Percentiles rank a stretch among this genome's conserved stretches.
Evolutionary conservation across 2,113 vertebrate genomes (phyloP).

Genomic region (Triplophysa tibetana): DNA sequence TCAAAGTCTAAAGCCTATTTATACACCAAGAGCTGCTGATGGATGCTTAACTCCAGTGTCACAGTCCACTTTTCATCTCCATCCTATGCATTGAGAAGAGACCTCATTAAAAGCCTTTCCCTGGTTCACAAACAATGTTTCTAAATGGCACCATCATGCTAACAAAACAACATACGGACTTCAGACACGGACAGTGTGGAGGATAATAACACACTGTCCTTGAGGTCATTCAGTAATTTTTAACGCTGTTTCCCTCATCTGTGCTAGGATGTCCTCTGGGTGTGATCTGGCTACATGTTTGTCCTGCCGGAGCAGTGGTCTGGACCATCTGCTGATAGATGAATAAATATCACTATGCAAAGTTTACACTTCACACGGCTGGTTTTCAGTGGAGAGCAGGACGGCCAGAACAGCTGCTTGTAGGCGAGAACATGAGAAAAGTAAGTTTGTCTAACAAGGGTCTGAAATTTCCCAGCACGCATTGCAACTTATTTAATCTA

Average conservation of each 20-base stretch:
- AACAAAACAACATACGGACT: constrained; percentile 40
- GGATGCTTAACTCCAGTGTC: constrained; percentile 37
- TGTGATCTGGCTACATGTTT: constrained; percentile 34
- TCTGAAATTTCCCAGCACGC: too few relatives aligned
- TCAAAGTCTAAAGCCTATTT: constrained; percentile 54
- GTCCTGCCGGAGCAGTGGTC: constrained; percentile 29
- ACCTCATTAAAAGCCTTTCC: constrained; percentile 53
- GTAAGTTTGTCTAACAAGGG: too few relatives aligned
- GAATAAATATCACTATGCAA: constrained; percentile 37
- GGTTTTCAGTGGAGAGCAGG: constrained; percentile 1
- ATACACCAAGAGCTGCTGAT: constrained; percentile 45
- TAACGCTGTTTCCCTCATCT: constrained; percentile 35
- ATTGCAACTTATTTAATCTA: too few relatives aligned
- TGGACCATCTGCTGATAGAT: constrained; percentile 33
- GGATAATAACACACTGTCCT: constrained; percentile 44
- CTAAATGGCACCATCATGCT: constrained; percentile 45
- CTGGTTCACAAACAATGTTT: constrained; percentile 29
- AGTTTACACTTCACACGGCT: constrained; percentile 27
- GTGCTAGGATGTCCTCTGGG: constrained; percentile 18
- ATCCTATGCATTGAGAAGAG: constrained; percentile 29
- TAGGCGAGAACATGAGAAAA: not conserved
- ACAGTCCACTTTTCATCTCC: constrained; percentile 45
- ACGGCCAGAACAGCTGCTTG: not conserved
- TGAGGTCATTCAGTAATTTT: constrained; percentile 46
- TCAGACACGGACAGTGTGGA: not conserved